These are phyloP conservation scores for Istiophorus platypterus DNA, from an alignment of 2,113 vertebrate species.

Conservation along the genomic window DNA sequence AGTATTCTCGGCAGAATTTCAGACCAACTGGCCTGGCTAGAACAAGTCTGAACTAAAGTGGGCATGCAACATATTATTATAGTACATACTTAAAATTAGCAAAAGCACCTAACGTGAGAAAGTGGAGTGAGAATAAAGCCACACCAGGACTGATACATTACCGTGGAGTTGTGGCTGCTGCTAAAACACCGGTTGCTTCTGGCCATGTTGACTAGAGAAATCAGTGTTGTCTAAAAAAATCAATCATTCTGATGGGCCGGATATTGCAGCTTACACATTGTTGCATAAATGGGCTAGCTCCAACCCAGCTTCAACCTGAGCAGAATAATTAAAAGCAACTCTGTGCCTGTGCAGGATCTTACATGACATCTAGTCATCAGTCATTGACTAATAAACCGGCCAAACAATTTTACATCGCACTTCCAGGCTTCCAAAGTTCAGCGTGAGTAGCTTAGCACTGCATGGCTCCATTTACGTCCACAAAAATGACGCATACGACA, in stretches of 20 bases:
- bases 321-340: conserved; percentile 8
- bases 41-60: conserved; percentile 4
- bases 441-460: background rate
- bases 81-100: conserved; percentile 39
- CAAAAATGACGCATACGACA: background rate
- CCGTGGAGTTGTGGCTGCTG: conserved; percentile 29
- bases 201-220: conserved; percentile 37
- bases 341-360: background rate
- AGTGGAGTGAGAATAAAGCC: conserved; percentile 35
- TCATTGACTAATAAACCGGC: background rate
- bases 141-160: conserved; percentile 37
- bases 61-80: conserved; percentile 40
- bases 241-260: conserved; percentile 53
- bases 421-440: background rate
- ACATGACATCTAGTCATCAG: background rate
- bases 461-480: background rate
- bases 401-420: background rate
- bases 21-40: conserved; percentile 21
- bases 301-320: background rate
- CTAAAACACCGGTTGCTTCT: conserved; percentile 42
- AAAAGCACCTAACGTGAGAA: conserved; percentile 19
- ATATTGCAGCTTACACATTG: conserved; percentile 24
- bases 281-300: background rate
- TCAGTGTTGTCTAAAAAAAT: conserved; percentile 43
- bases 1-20: conserved; percentile 12